Base-by-base conservation (phyloP, 2,113 vertebrate species). In the Coreoperca whiteheadi region DNA sequence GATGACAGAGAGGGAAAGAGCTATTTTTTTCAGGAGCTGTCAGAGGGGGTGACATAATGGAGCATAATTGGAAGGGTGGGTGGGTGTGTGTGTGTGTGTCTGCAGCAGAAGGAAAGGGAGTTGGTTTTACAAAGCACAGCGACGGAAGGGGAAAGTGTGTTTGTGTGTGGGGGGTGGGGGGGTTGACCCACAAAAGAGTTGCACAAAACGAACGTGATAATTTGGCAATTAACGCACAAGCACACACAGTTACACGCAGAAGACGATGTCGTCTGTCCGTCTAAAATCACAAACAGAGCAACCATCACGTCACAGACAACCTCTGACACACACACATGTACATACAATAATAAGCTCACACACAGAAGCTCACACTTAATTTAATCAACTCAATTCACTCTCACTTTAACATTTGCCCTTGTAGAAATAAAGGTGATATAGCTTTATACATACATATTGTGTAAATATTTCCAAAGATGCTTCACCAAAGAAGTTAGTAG, bases 21-120 rank as follows among this genome's bases (percentile, higher is more conserved):
- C 95, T 95, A 95, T 97, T 96, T 94, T n/a, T 97, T 97, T 96
- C 96, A 96, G 96, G 96, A 97, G 96, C 94, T 93, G 95, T 95
- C 86, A 95, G 95, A 95, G 75, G 73, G 96, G 97, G 97, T 97
- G 97, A 97, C 96, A 97, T 97, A 97, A 98, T 97, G 96, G 96
- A 95, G 93, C 96, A 92, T 93, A 94, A 92, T 79, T 90, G 78
- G 77, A 77, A 43, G 72, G 54, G 57, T 59, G 83, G 50, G 64
- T 60, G 70, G 53, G 64, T 50, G 66, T 43, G 61, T 70, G 79
- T 21, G 20, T 68, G 82, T 64, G 39, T 51, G 74, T 57, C 10
- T 34, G 28, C 63, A 81, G 63, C 77, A 75, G 77, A 82, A 82
- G 77, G 78, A 73, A 71, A 54, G 71, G 57, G 95, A 94, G 96